These are phyloP conservation scores for Anguilla megastoma DNA, from an alignment of 2,797 vertebrate species.

Conservation along the genomic window DNA sequence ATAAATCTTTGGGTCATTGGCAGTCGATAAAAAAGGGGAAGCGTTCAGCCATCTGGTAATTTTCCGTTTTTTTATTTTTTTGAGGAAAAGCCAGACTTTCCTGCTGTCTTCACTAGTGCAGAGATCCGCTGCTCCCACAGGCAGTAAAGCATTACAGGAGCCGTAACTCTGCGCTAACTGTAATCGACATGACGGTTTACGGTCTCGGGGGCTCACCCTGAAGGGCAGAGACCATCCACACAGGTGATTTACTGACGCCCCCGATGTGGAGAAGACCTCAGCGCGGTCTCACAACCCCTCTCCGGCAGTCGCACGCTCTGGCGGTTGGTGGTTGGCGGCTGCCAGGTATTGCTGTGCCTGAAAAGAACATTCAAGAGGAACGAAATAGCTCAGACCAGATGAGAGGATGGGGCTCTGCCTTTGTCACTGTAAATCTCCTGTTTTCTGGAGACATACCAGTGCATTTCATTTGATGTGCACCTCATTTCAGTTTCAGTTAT, in stretches of 20 bases:
- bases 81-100: constrained; percentile 20
- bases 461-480: not conserved
- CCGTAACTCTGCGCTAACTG: constrained; percentile 25
- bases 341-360: not conserved
- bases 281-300: not conserved
- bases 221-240: not conserved
- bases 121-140: constrained; percentile 20
- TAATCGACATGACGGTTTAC: constrained; percentile 27
- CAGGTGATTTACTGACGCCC: not conserved
- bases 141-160: constrained; percentile 38
- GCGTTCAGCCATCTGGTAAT: constrained; percentile 47
- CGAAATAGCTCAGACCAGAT: not conserved
- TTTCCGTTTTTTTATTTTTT: constrained; percentile 43
- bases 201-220: not conserved
- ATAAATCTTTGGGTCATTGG: constrained; percentile 25
- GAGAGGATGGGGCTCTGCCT: not conserved
- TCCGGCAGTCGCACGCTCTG: not conserved
- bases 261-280: not conserved
- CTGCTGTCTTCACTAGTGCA: constrained; percentile 22
- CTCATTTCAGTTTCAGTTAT: not conserved
- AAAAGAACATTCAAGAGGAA: not conserved
- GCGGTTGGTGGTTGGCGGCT: not conserved
- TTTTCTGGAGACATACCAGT: not conserved
- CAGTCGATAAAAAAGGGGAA: constrained; percentile 29
- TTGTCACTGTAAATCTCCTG: not conserved